Base-by-base conservation (phyloP, 2,113 vertebrate species). In the Nothobranchius kuhntae region DNA sequence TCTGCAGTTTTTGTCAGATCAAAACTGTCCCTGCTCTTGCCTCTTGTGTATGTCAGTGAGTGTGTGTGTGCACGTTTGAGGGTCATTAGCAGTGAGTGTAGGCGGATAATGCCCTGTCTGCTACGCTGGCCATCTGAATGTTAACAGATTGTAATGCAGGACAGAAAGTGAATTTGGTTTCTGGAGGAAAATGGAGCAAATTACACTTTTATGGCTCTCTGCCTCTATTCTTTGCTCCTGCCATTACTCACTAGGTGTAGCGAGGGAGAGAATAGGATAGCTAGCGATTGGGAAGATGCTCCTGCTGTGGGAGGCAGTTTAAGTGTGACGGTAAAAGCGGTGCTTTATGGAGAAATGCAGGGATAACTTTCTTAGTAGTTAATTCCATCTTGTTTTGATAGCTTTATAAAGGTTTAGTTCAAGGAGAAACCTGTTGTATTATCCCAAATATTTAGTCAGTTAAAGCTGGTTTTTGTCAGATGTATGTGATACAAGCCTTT, bases 201-300 rank as follows among this genome's bases (percentile, higher is more conserved):
- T 92, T 89, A 89, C 89, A 90, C 89, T 93, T 91, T 93, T 92
- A 91, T 91, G 92, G 91, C 87, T 80, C 80, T 92, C 86, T 92
- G 90, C 87, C 92, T 91, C 87, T 87, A 88, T 92, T 78, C 80
- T 88, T 87, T 85, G 84, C 81, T 90, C 72, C 74, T 48, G 55
- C 84, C 86, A 92, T 93, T 91, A 92, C 84, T 92, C 90, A 91
- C 83, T 68, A 64, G 59, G 77, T 76, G 80, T 68, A 83, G 81
- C 15, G 68, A 53, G 65, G 42, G 63, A 71, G 65, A 56, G 63
- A 77, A 68, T n/a, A 35, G 52, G 80, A 78, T 81, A 81, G 73
- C 76, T 72, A 82, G 80, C 83, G 77, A 84, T 73, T 81, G 78
- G 78, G 70, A 76, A 75, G 78, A 80, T 77, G 86, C 84, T 78